Evolutionary conservation across 2,888 invertebrate genomes (phyloP).

Genomic region (Anoplius nigerrimus): DNA sequence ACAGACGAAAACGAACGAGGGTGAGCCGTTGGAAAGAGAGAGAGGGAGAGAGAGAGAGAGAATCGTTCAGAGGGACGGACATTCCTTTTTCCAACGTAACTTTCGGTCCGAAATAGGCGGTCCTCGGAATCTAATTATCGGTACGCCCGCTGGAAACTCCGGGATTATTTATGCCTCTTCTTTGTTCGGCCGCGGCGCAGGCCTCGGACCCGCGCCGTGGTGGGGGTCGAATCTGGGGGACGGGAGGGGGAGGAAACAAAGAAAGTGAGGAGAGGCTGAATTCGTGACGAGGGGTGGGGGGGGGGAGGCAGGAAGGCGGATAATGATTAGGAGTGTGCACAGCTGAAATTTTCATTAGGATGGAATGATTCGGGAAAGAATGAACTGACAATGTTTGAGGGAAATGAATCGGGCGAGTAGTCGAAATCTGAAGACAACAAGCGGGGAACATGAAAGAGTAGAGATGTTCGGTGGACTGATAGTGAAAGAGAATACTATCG

Average conservation of each 20-base stretch:
- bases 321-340: too few relatives aligned
- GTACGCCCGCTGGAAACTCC: conserved; percentile 56
- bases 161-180: conserved; percentile 63
- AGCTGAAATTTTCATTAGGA: too few relatives aligned
- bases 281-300: not conserved
- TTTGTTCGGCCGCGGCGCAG: conserved; percentile 55
- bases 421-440: too few relatives aligned
- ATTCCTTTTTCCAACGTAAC: conserved; percentile 61
- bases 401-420: too few relatives aligned
- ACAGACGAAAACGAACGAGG: too few relatives aligned
- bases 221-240: too few relatives aligned
- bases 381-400: too few relatives aligned
- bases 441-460: too few relatives aligned
- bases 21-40: too few relatives aligned
- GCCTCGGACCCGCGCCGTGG: conserved; percentile 21
- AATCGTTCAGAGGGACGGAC: conserved; percentile 39
- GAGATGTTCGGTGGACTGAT: too few relatives aligned
- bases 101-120: conserved; percentile 62
- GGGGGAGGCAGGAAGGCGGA: not conserved
- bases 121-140: conserved; percentile 67
- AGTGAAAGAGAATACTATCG: too few relatives aligned
- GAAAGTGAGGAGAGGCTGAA: not conserved
- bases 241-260: not conserved
- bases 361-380: too few relatives aligned
- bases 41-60: conserved; percentile 27